Evolutionary conservation across 2,888 invertebrate species (phyloP).

Genomic region (Heteromurus nitidus): DNA sequence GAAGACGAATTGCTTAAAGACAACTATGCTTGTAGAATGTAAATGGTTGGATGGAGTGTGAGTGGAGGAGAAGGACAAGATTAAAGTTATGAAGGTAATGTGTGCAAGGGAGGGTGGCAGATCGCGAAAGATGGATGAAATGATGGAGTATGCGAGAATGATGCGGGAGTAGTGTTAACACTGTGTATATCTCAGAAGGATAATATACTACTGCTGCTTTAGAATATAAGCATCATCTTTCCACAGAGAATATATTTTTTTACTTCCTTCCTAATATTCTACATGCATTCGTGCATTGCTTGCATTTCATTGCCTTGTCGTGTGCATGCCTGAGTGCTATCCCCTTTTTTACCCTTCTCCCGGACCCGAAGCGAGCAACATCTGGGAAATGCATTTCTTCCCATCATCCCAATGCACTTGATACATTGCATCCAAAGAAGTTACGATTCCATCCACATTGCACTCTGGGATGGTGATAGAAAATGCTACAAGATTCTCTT

Average conservation of each 20-base stretch:
- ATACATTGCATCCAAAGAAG: constrained; percentile 19
- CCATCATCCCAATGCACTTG: constrained; percentile 21
- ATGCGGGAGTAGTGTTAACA: constrained; percentile 21
- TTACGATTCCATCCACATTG: not conserved
- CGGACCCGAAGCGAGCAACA: constrained; percentile 23
- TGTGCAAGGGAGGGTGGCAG: constrained; percentile 48
- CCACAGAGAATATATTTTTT: constrained; percentile 28
- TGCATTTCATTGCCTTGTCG: constrained; percentile 50
- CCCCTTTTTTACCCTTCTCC: constrained; percentile 20
- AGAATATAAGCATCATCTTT: not conserved
- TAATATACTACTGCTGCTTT: constrained; percentile 21
- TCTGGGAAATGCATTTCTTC: constrained; percentile 51
- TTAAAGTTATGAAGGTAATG: constrained; percentile 3
- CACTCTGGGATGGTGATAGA: not conserved
- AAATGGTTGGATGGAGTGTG: not conserved
- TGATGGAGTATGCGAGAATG: constrained; percentile 52
- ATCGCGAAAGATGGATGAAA: constrained; percentile 49
- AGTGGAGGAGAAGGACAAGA: not conserved
- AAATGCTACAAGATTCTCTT: constrained; percentile 15
- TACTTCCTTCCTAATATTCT: constrained; percentile 26
- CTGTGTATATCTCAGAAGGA: not conserved
- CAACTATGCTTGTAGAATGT: not conserved
- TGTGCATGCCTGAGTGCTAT: constrained; percentile 28
- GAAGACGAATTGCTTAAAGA: not conserved
- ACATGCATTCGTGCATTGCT: constrained; percentile 41